A percentile compares a stretch with the other conserved stretches of the same genome.
Evolutionary conservation across 1,140 invertebrate genomes (phyloP).

Genomic region (Solenopsis fugax): DNA sequence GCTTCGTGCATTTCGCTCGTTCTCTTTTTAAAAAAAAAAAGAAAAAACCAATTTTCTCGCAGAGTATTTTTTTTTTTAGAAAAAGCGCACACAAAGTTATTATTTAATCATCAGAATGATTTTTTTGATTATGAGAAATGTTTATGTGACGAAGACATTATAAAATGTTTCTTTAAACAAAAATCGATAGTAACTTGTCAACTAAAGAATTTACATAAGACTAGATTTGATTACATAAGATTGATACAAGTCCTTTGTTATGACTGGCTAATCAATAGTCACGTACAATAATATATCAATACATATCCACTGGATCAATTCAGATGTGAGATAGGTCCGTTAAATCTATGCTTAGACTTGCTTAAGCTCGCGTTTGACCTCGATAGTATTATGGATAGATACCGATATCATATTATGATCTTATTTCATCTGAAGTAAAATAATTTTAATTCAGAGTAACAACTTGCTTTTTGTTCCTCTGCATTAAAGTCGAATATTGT

Average conservation of each 20-base stretch:
- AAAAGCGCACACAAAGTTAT: neutral
- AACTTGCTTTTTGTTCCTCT: neutral
- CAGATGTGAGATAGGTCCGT: neutral
- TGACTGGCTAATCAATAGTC: neutral
- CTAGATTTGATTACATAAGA: neutral
- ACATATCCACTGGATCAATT: slow-evolving; percentile 22
- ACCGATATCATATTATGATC: neutral
- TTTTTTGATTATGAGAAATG: neutral
- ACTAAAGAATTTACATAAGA: neutral
- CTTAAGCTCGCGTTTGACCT: neutral
- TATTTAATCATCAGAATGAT: slow-evolving; percentile 18
- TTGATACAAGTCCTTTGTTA: neutral
- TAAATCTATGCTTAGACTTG: neutral
- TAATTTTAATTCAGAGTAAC: neutral
- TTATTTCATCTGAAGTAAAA: neutral
- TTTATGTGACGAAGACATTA: neutral
- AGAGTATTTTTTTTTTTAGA: neutral
- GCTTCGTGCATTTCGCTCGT: neutral
- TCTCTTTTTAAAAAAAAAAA: neutral
- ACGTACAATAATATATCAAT: neutral
- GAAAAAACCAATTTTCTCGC: neutral
- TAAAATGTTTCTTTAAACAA: neutral
- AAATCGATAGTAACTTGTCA: neutral
- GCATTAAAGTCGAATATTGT: neutral
- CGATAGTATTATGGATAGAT: neutral